These are phyloP conservation scores for Peromyscus nudipes DNA, from an alignment of 2,797 vertebrate genomes.

Conservation along the genomic window DNA sequence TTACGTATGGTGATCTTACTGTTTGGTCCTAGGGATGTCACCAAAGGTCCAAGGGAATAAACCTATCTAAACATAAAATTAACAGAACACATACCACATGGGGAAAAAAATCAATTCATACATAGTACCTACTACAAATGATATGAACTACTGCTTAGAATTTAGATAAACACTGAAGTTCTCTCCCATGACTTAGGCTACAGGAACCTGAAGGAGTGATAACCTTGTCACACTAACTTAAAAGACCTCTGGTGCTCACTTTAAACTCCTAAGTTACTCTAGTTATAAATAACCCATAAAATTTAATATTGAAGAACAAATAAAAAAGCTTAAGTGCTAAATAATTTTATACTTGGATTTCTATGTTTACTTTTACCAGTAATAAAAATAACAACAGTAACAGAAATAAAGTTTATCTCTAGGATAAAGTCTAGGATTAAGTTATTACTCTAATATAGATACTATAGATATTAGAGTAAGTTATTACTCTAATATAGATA, in stretches of 20 bases:
- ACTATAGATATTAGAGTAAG: background rate
- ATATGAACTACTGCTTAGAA: background rate
- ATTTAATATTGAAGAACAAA: constrained; percentile 41
- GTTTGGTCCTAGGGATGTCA: background rate
- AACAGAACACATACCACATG: background rate
- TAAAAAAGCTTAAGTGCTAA: constrained; percentile 36
- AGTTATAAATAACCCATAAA: constrained; percentile 2
- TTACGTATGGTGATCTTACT: constrained; percentile 42
- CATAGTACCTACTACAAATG: constrained; percentile 29
- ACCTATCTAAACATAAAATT: constrained; percentile 42
- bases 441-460: constrained; percentile 30
- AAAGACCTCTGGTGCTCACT: constrained; percentile 37
- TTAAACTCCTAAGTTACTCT: constrained; percentile 38
- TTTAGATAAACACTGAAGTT: constrained; percentile 24
- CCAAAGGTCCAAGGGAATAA: constrained; percentile 39
- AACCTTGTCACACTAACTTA: background rate
- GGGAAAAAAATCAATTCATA: constrained; percentile 17
- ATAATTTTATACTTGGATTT: constrained; percentile 45
- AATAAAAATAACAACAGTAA: background rate
- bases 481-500: constrained; percentile 33
- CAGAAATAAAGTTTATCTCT: background rate
- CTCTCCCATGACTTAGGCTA: background rate
- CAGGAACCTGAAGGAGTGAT: background rate
- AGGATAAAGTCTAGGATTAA: constrained; percentile 44
- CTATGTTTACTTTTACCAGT: background rate